Percentiles rank a stretch among this genome's conserved stretches.
Evolutionary conservation across 1,140 invertebrate genomes (phyloP).

Genomic region (Tetragnatha versicolor): DNA sequence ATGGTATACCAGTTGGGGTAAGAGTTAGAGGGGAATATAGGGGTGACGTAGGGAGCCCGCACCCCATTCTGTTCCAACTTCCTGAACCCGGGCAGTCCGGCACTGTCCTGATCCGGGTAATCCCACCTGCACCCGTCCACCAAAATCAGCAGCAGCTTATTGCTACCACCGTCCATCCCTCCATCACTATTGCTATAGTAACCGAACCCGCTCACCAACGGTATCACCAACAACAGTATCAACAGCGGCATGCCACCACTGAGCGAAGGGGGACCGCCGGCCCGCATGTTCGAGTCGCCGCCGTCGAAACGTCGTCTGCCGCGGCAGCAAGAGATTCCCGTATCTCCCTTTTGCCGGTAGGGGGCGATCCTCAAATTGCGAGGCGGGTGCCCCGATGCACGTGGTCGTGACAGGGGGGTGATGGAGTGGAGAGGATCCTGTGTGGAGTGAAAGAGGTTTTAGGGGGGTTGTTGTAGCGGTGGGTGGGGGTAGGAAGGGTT

Average conservation of each 20-base stretch:
- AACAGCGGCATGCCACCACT: background rate
- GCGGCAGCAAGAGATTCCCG: too few relatives aligned
- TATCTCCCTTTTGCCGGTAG: too few relatives aligned
- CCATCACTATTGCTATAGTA: conserved; percentile 11
- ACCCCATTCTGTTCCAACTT: conserved; percentile 47
- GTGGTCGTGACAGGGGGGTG: too few relatives aligned
- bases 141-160: conserved; percentile 41
- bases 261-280: too few relatives aligned
- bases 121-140: conserved; percentile 54
- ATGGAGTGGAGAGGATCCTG: too few relatives aligned
- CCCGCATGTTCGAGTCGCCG: too few relatives aligned
- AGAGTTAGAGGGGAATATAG: conserved; percentile 49
- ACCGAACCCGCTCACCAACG: background rate
- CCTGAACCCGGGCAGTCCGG: conserved; percentile 38
- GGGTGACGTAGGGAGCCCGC: conserved; percentile 37
- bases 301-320: too few relatives aligned
- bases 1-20: conserved; percentile 55
- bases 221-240: background rate
- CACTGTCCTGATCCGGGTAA: conserved; percentile 39
- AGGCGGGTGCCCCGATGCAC: too few relatives aligned
- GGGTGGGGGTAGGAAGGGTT: too few relatives aligned
- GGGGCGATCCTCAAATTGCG: too few relatives aligned
- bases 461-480: too few relatives aligned
- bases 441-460: too few relatives aligned
- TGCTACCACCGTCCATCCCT: background rate